Evolutionary conservation across 2,888 invertebrate genomes (phyloP).

Genomic region (Zhuqinia jingwanae): DNA sequence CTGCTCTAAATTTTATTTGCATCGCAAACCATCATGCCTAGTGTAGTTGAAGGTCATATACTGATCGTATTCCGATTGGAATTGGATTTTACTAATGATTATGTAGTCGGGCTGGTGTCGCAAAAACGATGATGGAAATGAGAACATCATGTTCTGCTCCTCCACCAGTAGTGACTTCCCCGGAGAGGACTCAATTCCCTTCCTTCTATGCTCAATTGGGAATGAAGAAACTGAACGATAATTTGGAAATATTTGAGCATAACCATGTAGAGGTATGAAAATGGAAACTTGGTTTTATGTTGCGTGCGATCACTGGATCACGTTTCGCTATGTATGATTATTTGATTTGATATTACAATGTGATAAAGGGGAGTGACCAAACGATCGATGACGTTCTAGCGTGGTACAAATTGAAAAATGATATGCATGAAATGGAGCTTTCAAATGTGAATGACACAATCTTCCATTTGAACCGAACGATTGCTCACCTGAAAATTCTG

Average conservation of each 20-base stretch:
- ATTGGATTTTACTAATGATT: slow-evolving; percentile 7
- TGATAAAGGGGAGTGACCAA: not conserved
- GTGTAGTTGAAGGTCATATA: not conserved
- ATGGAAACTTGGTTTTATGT: not conserved
- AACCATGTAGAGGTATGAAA: slow-evolving; percentile 3
- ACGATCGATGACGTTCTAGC: slow-evolving; percentile 53
- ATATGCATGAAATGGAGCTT: slow-evolving; percentile 73
- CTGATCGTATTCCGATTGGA: not conserved
- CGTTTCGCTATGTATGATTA: not conserved
- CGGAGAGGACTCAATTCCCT: not conserved
- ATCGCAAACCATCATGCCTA: not conserved
- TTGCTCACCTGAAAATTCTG: slow-evolving; percentile 61
- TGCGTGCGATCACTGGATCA: no score
- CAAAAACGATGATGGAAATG: slow-evolving; percentile 39
- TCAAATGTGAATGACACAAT: slow-evolving; percentile 60
- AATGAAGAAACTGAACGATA: slow-evolving; percentile 42
- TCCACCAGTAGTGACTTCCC: not conserved
- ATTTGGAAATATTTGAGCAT: slow-evolving; percentile 48
- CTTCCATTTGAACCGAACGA: slow-evolving; percentile 59
- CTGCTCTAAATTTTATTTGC: not conserved
- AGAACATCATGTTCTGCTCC: not conserved
- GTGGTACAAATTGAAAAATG: slow-evolving; percentile 67
- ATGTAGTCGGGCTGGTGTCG: slow-evolving; percentile 16
- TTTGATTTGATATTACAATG: not conserved
- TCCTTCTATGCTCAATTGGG: slow-evolving; percentile 23